Percentiles rank a stretch among this genome's conserved stretches.
Conservation (phyloP, 1,140 invertebrate species). For the Pygmarrhopalites habei region DNA sequence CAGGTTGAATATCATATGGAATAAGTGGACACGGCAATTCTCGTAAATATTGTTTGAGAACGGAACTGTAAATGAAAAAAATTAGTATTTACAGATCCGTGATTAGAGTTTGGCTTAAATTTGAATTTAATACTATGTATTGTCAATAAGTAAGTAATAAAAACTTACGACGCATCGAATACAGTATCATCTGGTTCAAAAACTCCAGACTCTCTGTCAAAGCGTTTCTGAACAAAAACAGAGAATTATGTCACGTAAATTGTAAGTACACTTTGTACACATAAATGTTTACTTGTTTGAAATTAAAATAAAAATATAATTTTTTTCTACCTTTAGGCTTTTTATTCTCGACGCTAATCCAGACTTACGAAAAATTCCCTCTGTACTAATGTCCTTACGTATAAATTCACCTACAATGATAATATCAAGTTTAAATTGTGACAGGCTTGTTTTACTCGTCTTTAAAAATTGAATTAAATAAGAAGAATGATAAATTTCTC, state of each 20-base stretch:
- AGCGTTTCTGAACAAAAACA: slow-evolving; percentile 25
- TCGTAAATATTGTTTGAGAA: slow-evolving; percentile 31
- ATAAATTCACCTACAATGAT: slow-evolving; percentile 32
- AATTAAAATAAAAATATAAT: not conserved
- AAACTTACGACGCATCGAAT: slow-evolving; percentile 31
- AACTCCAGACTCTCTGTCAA: not conserved
- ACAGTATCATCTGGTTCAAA: slow-evolving; percentile 25
- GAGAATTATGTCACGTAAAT: too few species aligned
- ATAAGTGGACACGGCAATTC: slow-evolving; percentile 26
- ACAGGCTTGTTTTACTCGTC: too few species aligned
- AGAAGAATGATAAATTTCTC: too few species aligned
- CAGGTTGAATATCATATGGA: slow-evolving; percentile 23
- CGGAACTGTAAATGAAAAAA: too few species aligned
- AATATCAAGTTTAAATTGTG: too few species aligned
- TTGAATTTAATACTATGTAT: too few species aligned
- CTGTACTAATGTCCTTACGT: slow-evolving; percentile 20
- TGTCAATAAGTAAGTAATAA: too few species aligned
- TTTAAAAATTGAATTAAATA: too few species aligned
- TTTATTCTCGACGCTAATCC: not conserved
- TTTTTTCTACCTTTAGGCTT: not conserved
- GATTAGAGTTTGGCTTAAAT: too few species aligned
- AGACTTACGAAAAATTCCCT: slow-evolving; percentile 32
- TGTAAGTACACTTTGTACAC: not conserved
- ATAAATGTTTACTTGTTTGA: not conserved
- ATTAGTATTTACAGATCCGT: too few species aligned